Conservation (phyloP, 2,113 vertebrate species). For the Lontra canadensis region DNA sequence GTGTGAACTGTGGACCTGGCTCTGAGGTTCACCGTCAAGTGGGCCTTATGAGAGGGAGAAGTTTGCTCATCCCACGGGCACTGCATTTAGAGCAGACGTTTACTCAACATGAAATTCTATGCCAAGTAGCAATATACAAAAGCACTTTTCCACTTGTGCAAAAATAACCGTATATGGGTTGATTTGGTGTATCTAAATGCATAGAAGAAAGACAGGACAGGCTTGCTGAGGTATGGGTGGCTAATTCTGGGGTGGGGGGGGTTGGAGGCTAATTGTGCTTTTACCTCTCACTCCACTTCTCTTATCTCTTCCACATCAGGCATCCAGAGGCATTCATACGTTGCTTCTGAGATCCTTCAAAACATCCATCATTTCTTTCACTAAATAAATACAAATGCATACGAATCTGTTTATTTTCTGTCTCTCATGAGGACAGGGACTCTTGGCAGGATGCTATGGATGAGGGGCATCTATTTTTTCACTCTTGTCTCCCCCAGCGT, state of each 20-base stretch:
- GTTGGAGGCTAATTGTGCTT: background rate
- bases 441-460: background rate
- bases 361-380: background rate
- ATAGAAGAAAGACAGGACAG: background rate
- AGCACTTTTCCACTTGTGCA: background rate
- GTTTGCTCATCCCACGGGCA: background rate
- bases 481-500: background rate
- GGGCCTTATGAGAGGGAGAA: background rate
- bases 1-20: background rate
- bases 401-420: background rate
- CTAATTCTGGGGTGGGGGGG: background rate
- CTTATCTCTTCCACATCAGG: background rate
- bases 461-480: background rate
- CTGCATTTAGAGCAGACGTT: too few species aligned
- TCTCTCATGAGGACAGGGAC: background rate
- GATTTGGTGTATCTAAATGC: background rate
- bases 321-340: too few species aligned
- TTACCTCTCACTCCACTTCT: background rate
- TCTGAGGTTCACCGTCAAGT: background rate
- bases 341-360: background rate
- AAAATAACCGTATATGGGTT: rapidly evolving
- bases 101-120: background rate
- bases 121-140: background rate
- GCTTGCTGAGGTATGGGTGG: rapidly evolving
- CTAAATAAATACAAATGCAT: background rate